These are phyloP conservation scores for Alcedo quadribrachys DNA, from an alignment of 2,797 vertebrate species.

Conservation along the genomic window DNA sequence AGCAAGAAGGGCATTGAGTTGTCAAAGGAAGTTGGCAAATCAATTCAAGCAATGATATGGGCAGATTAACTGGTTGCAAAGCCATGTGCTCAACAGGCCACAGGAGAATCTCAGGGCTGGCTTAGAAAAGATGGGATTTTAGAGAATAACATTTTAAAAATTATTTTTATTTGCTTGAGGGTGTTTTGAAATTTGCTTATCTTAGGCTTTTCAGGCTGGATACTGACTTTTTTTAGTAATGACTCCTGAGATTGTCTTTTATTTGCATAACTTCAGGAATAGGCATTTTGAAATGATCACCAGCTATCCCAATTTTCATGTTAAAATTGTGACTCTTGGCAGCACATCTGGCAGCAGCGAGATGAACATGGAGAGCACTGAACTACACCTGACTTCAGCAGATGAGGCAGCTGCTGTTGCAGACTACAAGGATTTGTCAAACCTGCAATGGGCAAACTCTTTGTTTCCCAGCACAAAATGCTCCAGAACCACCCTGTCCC, in stretches of 20 bases:
- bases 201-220: background rate
- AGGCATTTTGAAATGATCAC: background rate
- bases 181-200: background rate
- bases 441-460: background rate
- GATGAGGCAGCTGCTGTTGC: background rate
- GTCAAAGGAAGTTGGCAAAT: background rate
- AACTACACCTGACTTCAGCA: accelerated
- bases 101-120: background rate
- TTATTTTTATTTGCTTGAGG: background rate
- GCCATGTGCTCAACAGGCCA: background rate
- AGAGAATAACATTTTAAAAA: too few relatives aligned
- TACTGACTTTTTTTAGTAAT: background rate
- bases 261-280: background rate
- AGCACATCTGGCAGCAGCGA: background rate
- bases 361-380: background rate
- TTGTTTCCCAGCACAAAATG: background rate
- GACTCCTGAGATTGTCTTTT: background rate
- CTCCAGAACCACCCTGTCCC: background rate
- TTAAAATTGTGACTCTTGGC: background rate
- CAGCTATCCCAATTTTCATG: accelerated
- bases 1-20: background rate
- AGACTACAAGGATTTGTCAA: background rate
- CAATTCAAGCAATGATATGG: accelerated
- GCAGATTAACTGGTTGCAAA: background rate
- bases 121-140: background rate